phyloP scores from a whole-genome alignment of 2,888 invertebrate genomes.

The Drosophila subsilvestris region DNA sequence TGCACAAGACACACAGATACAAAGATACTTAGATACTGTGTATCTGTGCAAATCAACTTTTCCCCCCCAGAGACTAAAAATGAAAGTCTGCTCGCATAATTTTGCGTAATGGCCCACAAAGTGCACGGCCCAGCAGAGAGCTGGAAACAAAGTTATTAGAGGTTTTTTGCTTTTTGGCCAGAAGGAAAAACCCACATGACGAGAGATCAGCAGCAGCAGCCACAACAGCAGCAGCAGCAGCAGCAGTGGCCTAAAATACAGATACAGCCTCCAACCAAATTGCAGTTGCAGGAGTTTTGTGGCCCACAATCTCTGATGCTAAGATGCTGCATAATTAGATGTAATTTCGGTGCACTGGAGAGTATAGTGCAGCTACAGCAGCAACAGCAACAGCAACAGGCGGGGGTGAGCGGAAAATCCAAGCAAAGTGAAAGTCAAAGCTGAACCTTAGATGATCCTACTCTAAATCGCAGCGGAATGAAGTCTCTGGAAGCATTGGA shows the following conservation, averaged over 20 bases:
- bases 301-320: constrained; percentile 65
- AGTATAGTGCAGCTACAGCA: constrained; percentile 14
- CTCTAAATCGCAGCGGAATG: constrained; percentile 18
- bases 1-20: constrained; percentile 6
- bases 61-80: constrained; percentile 48
- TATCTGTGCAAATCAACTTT: constrained; percentile 49
- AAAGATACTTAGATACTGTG: constrained; percentile 1
- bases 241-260: constrained; percentile 36
- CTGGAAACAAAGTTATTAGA: constrained; percentile 43
- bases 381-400: constrained; percentile 3
- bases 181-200: constrained; percentile 43
- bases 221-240: constrained; percentile 32
- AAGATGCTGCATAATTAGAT: constrained; percentile 76
- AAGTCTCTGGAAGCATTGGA: neutral
- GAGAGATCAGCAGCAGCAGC: constrained; percentile 29
- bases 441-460: constrained; percentile 27
- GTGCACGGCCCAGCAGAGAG: constrained; percentile 44
- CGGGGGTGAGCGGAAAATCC: constrained; percentile 2
- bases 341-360: constrained; percentile 70
- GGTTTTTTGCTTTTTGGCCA: constrained; percentile 39
- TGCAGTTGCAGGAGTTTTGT: constrained; percentile 67
- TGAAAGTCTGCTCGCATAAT: constrained; percentile 70
- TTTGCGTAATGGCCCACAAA: constrained; percentile 66
- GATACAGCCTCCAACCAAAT: constrained; percentile 58
- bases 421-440: constrained; percentile 67